phyloP scores from a whole-genome alignment of 2,797 vertebrate genomes.

The Ibycter americanus region DNA sequence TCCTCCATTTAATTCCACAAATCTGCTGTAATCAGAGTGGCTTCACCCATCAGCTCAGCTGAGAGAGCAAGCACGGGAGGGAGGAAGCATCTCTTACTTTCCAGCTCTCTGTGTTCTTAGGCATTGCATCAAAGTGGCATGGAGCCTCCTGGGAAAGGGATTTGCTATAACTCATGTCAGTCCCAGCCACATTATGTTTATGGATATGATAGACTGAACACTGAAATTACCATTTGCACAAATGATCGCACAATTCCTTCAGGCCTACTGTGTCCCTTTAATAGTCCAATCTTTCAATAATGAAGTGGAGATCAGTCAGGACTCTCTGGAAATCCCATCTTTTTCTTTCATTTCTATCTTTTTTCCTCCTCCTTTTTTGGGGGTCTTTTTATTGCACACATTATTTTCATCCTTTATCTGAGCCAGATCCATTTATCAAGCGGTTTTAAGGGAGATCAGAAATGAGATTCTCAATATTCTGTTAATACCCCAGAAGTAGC shows the following conservation, averaged over 20 bases:
- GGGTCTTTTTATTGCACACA: slow-evolving; percentile 35
- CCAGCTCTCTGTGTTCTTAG: slow-evolving; percentile 32
- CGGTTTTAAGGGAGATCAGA: slow-evolving; percentile 39
- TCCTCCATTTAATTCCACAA: slow-evolving; percentile 54
- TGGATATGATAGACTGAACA: slow-evolving; percentile 65
- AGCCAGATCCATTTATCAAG: slow-evolving; percentile 49
- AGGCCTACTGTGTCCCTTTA: slow-evolving; percentile 72
- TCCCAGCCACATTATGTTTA: slow-evolving; percentile 65
- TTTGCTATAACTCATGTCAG: slow-evolving; percentile 57
- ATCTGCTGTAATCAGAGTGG: slow-evolving; percentile 52
- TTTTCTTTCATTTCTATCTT: slow-evolving; percentile 42
- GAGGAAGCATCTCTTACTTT: neutral
- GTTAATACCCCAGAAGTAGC: slow-evolving; percentile 42
- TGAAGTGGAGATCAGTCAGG: slow-evolving; percentile 70
- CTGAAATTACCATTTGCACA: slow-evolving; percentile 76
- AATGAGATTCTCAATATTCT: slow-evolving; percentile 58
- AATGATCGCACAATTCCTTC: slow-evolving; percentile 72
- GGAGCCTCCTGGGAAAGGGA: slow-evolving; percentile 46
- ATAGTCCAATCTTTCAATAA: slow-evolving; percentile 75
- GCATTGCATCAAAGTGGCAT: slow-evolving; percentile 64
- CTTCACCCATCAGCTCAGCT: neutral
- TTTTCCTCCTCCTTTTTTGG: neutral
- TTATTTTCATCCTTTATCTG: slow-evolving; percentile 39
- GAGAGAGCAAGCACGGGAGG: neutral
- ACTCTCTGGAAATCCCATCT: slow-evolving; percentile 57